Percentiles rank a stretch among this genome's conserved stretches.
Evolutionary conservation across 2,888 invertebrate genomes (phyloP).

Genomic region (Synergus umbraculus): DNA sequence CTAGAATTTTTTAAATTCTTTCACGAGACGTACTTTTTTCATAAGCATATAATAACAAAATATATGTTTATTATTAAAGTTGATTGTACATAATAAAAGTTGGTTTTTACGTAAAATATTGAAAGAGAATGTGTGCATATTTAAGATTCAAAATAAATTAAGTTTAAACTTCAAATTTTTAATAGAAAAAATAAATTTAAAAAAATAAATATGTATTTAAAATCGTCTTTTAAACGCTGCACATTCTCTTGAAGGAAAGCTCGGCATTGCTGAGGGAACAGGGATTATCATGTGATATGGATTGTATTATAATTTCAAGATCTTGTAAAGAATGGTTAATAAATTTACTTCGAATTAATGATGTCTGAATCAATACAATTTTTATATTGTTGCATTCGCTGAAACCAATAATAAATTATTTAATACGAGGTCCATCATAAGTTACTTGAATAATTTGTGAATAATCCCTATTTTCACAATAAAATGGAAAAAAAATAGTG

Average conservation of each 20-base stretch:
- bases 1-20: background rate
- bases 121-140: background rate
- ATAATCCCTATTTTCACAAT: slow-evolving; percentile 6
- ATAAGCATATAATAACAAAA: background rate
- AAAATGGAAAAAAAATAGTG: background rate
- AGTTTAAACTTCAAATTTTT: no score
- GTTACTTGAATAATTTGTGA: background rate
- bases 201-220: background rate
- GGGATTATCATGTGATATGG: slow-evolving; percentile 21
- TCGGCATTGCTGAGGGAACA: background rate
- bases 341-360: slow-evolving; percentile 38
- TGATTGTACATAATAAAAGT: slow-evolving; percentile 27
- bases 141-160: background rate
- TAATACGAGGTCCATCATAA: background rate
- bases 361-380: slow-evolving; percentile 25
- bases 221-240: background rate
- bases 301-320: slow-evolving; percentile 13
- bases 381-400: background rate
- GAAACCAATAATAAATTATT: slow-evolving; percentile 1
- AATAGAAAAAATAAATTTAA: no score
- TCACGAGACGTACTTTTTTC: background rate
- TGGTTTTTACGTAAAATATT: background rate
- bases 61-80: background rate
- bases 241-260: background rate
- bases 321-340: slow-evolving; percentile 22